Conservation (phyloP, 1,140 invertebrate genomes). For the Telenomus remus region DNA sequence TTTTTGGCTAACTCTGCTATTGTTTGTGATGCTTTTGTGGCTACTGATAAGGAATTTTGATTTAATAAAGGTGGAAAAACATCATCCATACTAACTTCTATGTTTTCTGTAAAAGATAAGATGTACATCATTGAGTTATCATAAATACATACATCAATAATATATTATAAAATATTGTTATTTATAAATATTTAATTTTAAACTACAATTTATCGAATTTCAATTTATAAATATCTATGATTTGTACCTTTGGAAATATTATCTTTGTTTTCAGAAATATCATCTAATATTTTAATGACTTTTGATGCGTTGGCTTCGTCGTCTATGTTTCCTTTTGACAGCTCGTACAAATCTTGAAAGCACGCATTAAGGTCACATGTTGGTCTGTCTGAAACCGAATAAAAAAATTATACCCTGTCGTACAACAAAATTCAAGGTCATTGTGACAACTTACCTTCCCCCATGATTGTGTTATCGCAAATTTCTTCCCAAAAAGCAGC, state of each 20-base stretch:
- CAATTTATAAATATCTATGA: too few species aligned
- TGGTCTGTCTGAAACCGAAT: conserved; percentile 1
- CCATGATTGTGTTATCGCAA: conserved; percentile 6
- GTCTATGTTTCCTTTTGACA: conserved; percentile 7
- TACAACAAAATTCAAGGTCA: neutral
- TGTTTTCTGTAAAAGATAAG: conserved; percentile 61
- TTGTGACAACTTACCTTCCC: conserved; percentile 2
- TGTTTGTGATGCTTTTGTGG: conserved; percentile 76
- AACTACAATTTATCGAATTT: too few species aligned
- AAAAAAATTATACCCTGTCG: neutral
- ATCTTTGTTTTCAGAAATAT: conserved; percentile 33
- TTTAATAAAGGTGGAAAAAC: conserved; percentile 63
- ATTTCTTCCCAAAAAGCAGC: conserved; percentile 2
- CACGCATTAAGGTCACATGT: conserved; percentile 4
- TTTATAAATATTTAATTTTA: too few species aligned
- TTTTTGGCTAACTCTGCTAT: conserved; percentile 85
- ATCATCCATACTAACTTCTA: conserved; percentile 60
- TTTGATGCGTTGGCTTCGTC: conserved; percentile 22
- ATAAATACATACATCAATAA: too few species aligned
- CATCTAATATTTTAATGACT: conserved; percentile 23
- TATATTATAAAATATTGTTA: too few species aligned
- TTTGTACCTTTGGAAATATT: conserved; percentile 31
- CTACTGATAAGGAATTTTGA: conserved; percentile 61
- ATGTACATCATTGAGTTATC: too few species aligned
- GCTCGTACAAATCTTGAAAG: conserved; percentile 12